phyloP scores from a whole-genome alignment of 2,797 vertebrate species.

The Girardinus metallicus region DNA sequence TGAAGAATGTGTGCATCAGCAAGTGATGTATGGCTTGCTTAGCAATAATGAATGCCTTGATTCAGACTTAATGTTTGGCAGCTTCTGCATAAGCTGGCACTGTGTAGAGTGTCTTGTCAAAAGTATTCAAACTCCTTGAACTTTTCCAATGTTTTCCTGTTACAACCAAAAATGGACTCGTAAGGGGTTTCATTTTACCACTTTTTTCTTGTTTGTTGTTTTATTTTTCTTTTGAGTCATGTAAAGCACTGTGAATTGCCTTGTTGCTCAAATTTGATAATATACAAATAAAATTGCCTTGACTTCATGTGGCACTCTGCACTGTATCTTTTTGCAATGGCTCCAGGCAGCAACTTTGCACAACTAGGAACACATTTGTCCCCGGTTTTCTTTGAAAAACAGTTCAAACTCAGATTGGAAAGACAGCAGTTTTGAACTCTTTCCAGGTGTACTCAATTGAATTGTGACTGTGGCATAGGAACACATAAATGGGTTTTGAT shows the following conservation, averaged over 20 bases:
- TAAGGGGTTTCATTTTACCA: background rate
- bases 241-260: background rate
- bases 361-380: background rate
- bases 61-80: constrained; percentile 10
- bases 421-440: background rate
- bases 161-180: background rate
- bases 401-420: background rate
- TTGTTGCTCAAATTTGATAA: background rate
- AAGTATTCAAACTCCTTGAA: background rate
- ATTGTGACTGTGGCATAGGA: background rate
- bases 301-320: background rate
- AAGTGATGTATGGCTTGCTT: constrained; percentile 16
- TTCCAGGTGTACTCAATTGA: background rate
- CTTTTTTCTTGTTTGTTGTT: background rate
- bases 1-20: constrained; percentile 16
- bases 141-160: background rate
- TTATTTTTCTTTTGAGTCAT: background rate
- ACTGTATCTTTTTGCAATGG: background rate
- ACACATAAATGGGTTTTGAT: background rate
- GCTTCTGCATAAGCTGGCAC: constrained; percentile 8
- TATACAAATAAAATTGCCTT: background rate
- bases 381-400: background rate
- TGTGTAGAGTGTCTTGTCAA: background rate
- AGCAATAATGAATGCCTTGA: constrained; percentile 14
- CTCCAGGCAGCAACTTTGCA: background rate